Evolutionary conservation across 1,140 invertebrate genomes (phyloP).

Genomic region (Drosophila prosaltans): DNA sequence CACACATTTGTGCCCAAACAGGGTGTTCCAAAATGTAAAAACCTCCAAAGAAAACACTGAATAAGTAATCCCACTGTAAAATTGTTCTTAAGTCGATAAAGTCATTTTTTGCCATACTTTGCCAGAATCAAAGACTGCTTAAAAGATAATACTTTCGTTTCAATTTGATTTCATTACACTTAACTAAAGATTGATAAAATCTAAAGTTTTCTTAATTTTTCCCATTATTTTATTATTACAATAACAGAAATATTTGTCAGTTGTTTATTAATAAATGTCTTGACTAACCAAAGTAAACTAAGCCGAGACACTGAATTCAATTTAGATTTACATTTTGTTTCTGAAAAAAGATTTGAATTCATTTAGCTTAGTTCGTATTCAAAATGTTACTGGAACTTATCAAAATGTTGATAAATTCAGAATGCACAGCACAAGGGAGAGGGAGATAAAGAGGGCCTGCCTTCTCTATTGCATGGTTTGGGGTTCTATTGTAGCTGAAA

Average conservation of each 20-base stretch:
- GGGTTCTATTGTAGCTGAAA: conserved; percentile 33
- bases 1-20: neutral
- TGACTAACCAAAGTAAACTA: neutral
- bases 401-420: conserved; percentile 11
- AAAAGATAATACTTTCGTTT: too few relatives aligned
- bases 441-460: neutral
- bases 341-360: neutral
- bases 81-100: neutral
- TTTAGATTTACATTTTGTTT: conserved; percentile 2
- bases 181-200: too few relatives aligned
- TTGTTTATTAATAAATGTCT: neutral
- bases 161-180: too few relatives aligned
- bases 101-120: too few relatives aligned
- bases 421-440: neutral
- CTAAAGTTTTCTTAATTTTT: too few relatives aligned
- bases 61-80: neutral
- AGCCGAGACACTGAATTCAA: neutral
- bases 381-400: conserved; percentile 11
- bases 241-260: too few relatives aligned
- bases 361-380: neutral
- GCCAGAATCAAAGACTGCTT: too few relatives aligned
- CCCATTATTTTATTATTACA: too few relatives aligned
- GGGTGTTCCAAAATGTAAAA: neutral
- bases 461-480: conserved; percentile 32
- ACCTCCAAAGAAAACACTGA: neutral